These are phyloP conservation scores for Centropyge bicolor DNA, from an alignment of 2,797 vertebrate species.

Conservation along the genomic window DNA sequence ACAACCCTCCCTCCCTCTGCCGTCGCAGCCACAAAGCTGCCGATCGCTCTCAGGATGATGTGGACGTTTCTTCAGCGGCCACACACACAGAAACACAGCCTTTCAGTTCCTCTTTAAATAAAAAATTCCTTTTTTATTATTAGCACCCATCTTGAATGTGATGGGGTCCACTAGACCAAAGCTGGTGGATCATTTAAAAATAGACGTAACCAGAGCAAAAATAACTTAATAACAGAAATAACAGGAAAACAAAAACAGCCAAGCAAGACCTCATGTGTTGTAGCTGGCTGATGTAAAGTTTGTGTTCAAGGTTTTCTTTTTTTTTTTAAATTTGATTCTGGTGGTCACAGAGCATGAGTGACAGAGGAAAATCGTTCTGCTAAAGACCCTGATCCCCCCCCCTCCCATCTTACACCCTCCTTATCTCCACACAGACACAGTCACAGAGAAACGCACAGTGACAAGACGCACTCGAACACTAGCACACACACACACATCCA, in stretches of 20 bases:
- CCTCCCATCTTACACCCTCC: slow-evolving; percentile 17
- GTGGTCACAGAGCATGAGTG: not conserved
- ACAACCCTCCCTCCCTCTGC: not conserved
- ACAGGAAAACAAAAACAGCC: not conserved
- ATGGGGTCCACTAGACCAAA: slow-evolving; percentile 5
- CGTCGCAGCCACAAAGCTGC: not conserved
- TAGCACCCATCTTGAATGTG: not conserved
- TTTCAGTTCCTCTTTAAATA: slow-evolving; percentile 2
- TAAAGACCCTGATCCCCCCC: slow-evolving; percentile 50
- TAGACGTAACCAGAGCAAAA: slow-evolving; percentile 10
- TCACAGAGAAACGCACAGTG: slow-evolving; percentile 50
- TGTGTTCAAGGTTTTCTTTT: slow-evolving; percentile 11
- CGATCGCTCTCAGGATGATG: not conserved
- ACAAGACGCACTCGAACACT: slow-evolving; percentile 39
- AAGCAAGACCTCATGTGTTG: not conserved
- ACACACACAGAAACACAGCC: slow-evolving; percentile 7
- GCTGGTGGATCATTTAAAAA: slow-evolving; percentile 33
- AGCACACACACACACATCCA: slow-evolving; percentile 14
- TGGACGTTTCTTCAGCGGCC: slow-evolving; percentile 1
- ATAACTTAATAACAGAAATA: slow-evolving; percentile 19
- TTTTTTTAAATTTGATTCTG: not conserved
- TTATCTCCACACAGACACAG: slow-evolving; percentile 66
- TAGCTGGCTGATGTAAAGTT: slow-evolving; percentile 19
- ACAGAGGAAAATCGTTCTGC: slow-evolving; percentile 48
- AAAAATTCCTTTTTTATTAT: slow-evolving; percentile 25